Evolutionary conservation across 2,113 vertebrate genomes (phyloP), one percentile per base, ranked within the genome.

Genomic region (Trogon surrucura): DNA sequence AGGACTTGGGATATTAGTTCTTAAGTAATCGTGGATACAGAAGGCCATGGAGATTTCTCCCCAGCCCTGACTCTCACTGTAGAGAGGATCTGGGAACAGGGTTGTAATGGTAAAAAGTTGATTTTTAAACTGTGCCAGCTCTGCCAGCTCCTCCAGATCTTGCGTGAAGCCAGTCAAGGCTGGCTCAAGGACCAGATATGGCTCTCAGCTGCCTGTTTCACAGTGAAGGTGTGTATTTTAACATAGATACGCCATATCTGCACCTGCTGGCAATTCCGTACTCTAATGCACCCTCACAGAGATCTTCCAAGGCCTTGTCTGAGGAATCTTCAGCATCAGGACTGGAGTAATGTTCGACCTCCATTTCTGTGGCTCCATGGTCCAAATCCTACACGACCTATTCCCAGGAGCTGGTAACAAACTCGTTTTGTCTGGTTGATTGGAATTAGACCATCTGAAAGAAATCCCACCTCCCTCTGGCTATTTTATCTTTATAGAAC

Each of bases 361-460:
- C 50, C 13, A 2, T 62, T 85, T 94, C 34, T 82, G 5, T 4
- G 2, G 6, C 10, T 62, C 19, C 2, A 1, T 70, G 20, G 34
- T 65, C 79, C 17, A 53, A 45, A 72, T 1, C 8, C 54, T 25
- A 54, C 10, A 65, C 11, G 10, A 57, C 17, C 6, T 57, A 4
- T 3, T 50, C 29, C 21, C 22, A 64, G 38, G n/a, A 93, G 9
- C 32, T 66, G 45, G 17, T 22, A 86, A 56, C 1, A 4, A 85
- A 36, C 29, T 9, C n/a, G 20, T 4, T 14, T 80, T 19, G 23
- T 5, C 16, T 44, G 15, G 9, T n/a, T 10, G 4, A 30, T 0
- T 71, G 23, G 14, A 93, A 66, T 44, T 5, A 56, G 38, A 34
- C 9, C 6, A 56, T 57, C 41, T 41, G 20, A 44, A 82, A 82